Base-by-base conservation (phyloP, 2,888 invertebrate genomes). In the Trissoscelio sp. region DNA sequence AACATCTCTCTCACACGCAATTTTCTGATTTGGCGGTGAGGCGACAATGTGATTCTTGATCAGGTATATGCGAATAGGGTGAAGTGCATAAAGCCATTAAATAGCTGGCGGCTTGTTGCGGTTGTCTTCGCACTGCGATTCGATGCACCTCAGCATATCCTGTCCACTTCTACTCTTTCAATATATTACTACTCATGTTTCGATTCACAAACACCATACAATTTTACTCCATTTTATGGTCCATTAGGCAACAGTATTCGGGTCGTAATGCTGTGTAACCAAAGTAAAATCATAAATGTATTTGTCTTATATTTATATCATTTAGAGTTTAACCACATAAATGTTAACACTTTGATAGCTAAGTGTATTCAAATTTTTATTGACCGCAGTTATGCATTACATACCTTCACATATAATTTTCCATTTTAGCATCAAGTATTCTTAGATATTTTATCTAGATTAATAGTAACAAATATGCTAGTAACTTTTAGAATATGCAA, bases 21-120 rank as follows among this genome's bases (percentile, higher is more conserved):
- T 46, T 60, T 62, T 46, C 51, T 34, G 44, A 60, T 9, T 44
- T 1, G 12, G 42, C 70, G 31, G 62, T 46, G 20, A 53, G 69
- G 64, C 64, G 79, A 73, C 78, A 75, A 80, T 83, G 74, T 58
- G 64, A 79, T 77, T 84, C 83, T 85, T 85, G 85, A 86, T 87
- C 84, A 86, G 72, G 84, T 83, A 78, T 82, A 79, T 31, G 51
- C 14, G 12, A 28, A 83, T 7, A n/a, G 85, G 85, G 83, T 83
- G 83, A 86, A 86, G 84, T 86, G 87, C 88, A 88, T 88, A 88
- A 86, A 89, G 88, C 86, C 88, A 89, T 89, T 89, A 89, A 89
- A 86, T 86, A 87, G 85, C 87, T 86, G 86, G 87, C 85, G 86
- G 85, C 86, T 88, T 84, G 86, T 88, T 88, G 88, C 84, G 85